Percentiles rank a stretch among this genome's conserved stretches.
Evolutionary conservation across 2,113 vertebrate species (phyloP).

Genomic region (Macquaria ambigua): DNA sequence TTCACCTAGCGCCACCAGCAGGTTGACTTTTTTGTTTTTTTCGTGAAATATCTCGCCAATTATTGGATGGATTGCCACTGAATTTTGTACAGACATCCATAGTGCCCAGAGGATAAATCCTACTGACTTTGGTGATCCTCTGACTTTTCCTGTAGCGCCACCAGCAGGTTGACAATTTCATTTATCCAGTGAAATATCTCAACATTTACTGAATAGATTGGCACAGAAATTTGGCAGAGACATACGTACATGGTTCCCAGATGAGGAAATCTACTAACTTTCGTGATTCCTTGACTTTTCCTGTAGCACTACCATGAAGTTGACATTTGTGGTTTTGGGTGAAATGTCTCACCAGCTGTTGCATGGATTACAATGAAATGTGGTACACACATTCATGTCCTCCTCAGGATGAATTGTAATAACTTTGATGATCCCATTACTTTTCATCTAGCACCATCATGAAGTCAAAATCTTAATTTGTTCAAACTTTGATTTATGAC

Average conservation of each 20-base stretch:
- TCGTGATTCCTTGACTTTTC: background rate
- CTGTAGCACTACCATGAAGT: no score
- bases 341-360: background rate
- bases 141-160: no score
- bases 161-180: no score
- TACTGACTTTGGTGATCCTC: no score
- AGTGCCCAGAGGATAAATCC: no score
- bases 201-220: no score
- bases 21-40: no score
- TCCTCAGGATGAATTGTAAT: background rate
- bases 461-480: background rate
- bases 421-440: background rate
- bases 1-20: background rate
- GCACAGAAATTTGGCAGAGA: no score
- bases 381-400: background rate
- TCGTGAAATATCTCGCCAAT: no score
- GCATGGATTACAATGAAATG: no score
- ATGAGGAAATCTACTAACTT: background rate
- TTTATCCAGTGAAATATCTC: no score
- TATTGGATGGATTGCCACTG: no score
- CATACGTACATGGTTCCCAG: background rate
- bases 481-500: background rate
- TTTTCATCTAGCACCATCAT: background rate
- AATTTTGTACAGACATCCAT: background rate
- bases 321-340: background rate